phyloP scores from a whole-genome alignment of 2,888 invertebrate species.

The Watsonalla cultraria region DNA sequence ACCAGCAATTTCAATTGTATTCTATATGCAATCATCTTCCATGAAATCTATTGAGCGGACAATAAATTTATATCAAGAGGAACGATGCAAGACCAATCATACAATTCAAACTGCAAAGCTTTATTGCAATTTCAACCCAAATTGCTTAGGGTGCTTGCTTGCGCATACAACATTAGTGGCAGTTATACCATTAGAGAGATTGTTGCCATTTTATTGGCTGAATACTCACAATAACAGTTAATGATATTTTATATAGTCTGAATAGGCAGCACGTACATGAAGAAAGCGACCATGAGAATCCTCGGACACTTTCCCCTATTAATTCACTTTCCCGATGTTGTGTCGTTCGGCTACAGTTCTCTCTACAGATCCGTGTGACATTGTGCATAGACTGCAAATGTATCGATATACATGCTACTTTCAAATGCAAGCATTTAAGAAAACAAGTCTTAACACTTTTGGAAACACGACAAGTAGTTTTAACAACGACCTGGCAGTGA shows the following conservation, averaged over 20 bases:
- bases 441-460: slow-evolving; percentile 7
- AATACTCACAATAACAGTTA: slow-evolving; percentile 1
- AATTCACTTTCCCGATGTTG: slow-evolving; percentile 62
- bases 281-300: slow-evolving; percentile 56
- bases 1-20: slow-evolving; percentile 33
- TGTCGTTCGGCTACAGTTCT: slow-evolving; percentile 32
- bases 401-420: neutral
- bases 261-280: slow-evolving; percentile 40
- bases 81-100: slow-evolving; percentile 65
- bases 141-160: slow-evolving; percentile 36
- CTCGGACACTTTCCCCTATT: slow-evolving; percentile 71
- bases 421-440: too few species aligned
- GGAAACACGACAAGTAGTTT: slow-evolving; percentile 14
- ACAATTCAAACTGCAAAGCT: slow-evolving; percentile 63
- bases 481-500: too few species aligned
- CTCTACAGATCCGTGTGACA: slow-evolving; percentile 15
- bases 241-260: slow-evolving; percentile 23
- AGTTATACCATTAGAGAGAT: slow-evolving; percentile 45
- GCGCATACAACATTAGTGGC: slow-evolving; percentile 33
- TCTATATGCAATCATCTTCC: slow-evolving; percentile 39
- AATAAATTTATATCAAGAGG: slow-evolving; percentile 68
- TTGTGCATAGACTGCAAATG: slow-evolving; percentile 12
- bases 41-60: slow-evolving; percentile 44
- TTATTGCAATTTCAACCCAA: slow-evolving; percentile 57
- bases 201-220: neutral